These are phyloP conservation scores for Callorhinus ursinus DNA, from an alignment of 2,113 vertebrate genomes.

Conservation along the genomic window DNA sequence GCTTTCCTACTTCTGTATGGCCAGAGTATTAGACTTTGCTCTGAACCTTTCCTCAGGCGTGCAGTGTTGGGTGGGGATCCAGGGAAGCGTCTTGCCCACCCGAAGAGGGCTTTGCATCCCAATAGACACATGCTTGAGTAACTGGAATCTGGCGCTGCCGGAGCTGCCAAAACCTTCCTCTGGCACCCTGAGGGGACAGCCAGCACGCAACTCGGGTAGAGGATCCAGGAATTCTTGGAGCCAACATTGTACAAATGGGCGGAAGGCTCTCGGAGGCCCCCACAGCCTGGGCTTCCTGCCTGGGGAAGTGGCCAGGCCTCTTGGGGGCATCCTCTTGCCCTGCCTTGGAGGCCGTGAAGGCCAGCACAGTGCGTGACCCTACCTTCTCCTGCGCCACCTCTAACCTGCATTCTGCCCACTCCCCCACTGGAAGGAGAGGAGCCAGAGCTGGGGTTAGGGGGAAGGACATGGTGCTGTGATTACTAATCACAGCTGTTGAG, in stretches of 20 bases:
- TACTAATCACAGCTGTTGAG: background rate
- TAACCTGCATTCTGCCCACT: background rate
- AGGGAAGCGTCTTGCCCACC: background rate
- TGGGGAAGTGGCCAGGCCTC: constrained; percentile 44
- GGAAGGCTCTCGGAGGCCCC: constrained; percentile 38
- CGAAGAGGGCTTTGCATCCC: background rate
- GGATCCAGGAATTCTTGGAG: constrained; percentile 76
- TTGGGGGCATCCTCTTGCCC: background rate
- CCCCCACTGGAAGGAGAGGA: background rate
- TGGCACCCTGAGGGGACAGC: constrained; percentile 56
- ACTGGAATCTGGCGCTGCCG: background rate
- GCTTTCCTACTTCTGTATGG: background rate
- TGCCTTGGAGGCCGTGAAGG: background rate
- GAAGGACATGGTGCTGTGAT: accelerated
- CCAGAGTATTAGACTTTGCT: background rate
- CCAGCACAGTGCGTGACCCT: background rate
- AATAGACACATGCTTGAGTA: background rate
- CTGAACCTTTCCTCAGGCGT: background rate
- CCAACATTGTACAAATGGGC: background rate
- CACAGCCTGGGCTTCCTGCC: constrained; percentile 39
- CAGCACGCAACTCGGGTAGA: background rate
- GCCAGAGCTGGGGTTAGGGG: background rate
- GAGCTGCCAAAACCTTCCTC: constrained; percentile 43
- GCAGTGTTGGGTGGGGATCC: background rate
- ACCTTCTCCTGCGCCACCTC: background rate